phyloP scores from a whole-genome alignment of 2,113 vertebrate genomes.

The Gobiocypris rarus region DNA sequence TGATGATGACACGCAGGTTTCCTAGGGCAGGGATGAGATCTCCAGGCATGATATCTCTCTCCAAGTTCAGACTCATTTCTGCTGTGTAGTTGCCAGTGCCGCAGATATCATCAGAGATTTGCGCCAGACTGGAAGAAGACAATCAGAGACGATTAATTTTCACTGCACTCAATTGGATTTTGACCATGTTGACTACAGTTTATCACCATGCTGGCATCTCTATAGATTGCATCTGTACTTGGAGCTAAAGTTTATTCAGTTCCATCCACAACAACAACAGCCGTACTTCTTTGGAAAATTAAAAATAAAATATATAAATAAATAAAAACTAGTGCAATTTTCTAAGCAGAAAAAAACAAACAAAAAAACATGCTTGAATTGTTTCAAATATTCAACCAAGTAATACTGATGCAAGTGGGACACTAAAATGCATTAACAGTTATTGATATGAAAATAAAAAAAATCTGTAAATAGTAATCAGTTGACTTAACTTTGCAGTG shows the following conservation, averaged over 20 bases:
- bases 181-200: constrained; percentile 28
- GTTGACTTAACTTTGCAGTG: no score
- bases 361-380: no score
- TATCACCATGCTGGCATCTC: constrained; percentile 17
- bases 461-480: no score
- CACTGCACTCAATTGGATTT: no score
- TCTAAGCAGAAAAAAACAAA: no score
- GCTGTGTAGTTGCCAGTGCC: constrained; percentile 75
- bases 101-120: constrained; percentile 73
- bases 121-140: constrained; percentile 63
- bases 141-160: neutral
- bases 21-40: constrained; percentile 44
- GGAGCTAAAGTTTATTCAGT: constrained; percentile 21
- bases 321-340: no score
- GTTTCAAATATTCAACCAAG: no score
- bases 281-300: neutral
- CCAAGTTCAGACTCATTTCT: constrained; percentile 71
- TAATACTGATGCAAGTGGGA: no score
- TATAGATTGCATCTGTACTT: constrained; percentile 18
- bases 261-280: neutral
- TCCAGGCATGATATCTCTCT: constrained; percentile 51
- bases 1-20: constrained; percentile 68
- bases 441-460: no score
- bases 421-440: no score
- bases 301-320: neutral